phyloP scores from a whole-genome alignment of 2,888 invertebrate species.

The Bruchidius siliquastri region DNA sequence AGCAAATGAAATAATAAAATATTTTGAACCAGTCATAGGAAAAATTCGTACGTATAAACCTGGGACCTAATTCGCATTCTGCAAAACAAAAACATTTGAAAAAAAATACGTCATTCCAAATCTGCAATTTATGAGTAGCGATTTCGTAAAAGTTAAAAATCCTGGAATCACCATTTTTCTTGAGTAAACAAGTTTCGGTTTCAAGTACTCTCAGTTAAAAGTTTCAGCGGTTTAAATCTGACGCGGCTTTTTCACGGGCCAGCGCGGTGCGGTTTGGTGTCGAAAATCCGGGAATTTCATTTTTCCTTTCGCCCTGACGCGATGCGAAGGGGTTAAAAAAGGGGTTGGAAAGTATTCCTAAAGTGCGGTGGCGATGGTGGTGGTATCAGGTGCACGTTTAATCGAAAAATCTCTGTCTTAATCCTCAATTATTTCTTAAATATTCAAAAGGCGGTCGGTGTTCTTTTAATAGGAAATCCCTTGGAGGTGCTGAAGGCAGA shows the following conservation, averaged over 20 bases:
- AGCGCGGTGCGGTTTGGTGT: neutral
- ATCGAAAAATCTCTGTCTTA: conserved; percentile 40
- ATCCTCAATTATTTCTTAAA: conserved; percentile 40
- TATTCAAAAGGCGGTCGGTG: conserved; percentile 32
- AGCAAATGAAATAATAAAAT: too few species aligned
- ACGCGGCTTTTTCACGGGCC: neutral
- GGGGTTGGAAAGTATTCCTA: conserved; percentile 25
- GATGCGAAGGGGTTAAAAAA: conserved; percentile 11
- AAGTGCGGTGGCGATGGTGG: conserved; percentile 13
- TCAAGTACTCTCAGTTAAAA: neutral
- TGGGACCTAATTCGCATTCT: too few species aligned
- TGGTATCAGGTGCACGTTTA: conserved; percentile 38
- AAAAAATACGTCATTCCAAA: too few species aligned
- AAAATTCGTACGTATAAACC: too few species aligned
- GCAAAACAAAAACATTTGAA: too few species aligned
- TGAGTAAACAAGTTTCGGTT: neutral
- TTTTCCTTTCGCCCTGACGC: neutral
- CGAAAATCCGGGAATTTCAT: neutral
- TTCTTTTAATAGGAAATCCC: conserved; percentile 21
- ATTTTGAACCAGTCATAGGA: too few species aligned
- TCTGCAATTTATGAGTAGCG: too few species aligned
- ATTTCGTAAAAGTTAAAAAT: too few species aligned
- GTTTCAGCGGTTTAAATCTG: neutral
- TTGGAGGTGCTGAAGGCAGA: neutral
- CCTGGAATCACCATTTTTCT: neutral